These are phyloP conservation scores for Pogoniulus pusillus DNA, from an alignment of 2,797 vertebrate genomes.

Conservation along the genomic window DNA sequence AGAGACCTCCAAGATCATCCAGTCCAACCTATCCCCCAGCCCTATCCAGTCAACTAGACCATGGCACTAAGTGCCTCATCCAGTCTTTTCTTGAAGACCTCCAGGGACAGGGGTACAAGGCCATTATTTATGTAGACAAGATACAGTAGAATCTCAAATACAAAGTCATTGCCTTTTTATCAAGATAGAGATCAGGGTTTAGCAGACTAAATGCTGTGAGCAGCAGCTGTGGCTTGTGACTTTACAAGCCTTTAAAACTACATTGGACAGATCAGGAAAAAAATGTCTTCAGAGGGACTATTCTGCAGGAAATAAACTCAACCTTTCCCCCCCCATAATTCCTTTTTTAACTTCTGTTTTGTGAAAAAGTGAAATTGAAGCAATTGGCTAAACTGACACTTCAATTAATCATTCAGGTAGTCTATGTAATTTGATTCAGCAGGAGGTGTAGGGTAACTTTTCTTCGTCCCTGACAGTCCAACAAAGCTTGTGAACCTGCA, in stretches of 20 bases:
- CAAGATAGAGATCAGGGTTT: background rate
- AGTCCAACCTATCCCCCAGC: no score
- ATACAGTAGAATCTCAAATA: background rate
- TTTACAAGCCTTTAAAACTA: background rate
- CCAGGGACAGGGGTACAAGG: background rate
- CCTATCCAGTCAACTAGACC: no score
- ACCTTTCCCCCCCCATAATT: no score
- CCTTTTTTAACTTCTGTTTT: background rate
- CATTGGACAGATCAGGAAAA: background rate
- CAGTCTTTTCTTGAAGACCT: no score
- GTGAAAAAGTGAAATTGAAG: background rate
- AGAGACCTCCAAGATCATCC: no score
- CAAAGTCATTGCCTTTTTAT: background rate
- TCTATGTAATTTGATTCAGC: constrained; percentile 2
- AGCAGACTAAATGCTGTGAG: background rate
- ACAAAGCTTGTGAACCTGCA: background rate
- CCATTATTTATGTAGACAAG: background rate
- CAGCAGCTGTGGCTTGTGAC: background rate
- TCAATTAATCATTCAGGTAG: background rate
- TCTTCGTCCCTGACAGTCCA: constrained; percentile 8
- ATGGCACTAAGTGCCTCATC: no score
- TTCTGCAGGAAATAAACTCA: background rate
- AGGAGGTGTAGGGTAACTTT: background rate
- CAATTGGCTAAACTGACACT: background rate
- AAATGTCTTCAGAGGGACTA: background rate